Percentiles rank a stretch among this genome's conserved stretches.
phyloP scores from a whole-genome alignment of 2,113 vertebrate species.

The Grantiella picta region DNA sequence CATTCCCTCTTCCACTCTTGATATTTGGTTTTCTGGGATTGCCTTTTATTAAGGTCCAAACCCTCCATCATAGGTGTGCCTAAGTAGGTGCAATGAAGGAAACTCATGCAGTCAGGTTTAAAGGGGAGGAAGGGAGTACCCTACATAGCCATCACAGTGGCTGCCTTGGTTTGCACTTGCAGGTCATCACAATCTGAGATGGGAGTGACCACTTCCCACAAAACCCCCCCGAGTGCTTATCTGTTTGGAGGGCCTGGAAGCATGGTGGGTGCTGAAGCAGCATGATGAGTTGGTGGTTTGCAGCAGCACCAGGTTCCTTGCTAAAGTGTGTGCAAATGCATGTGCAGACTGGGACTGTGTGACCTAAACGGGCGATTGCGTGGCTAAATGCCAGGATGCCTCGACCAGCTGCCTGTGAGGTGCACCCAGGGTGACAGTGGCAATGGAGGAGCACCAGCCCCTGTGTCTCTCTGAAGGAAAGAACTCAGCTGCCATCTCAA shows the following conservation, averaged over 20 bases:
- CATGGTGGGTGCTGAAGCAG: background rate
- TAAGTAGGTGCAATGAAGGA: background rate
- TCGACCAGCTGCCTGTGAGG: background rate
- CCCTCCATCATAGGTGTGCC: background rate
- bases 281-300: fast-evolving
- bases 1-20: background rate
- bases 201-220: background rate
- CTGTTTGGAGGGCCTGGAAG: background rate
- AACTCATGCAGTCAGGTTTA: background rate
- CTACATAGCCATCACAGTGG: background rate
- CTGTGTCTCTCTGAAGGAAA: background rate
- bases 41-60: background rate
- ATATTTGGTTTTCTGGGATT: background rate
- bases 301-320: background rate
- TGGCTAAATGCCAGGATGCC: background rate
- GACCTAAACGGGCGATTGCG: background rate
- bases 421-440: background rate
- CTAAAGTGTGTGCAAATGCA: background rate
- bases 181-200: background rate
- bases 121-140: background rate
- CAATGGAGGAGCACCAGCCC: background rate
- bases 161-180: background rate
- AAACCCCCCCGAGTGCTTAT: fast-evolving
- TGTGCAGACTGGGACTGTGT: fast-evolving
- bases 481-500: background rate